Percentiles rank a stretch among this genome's conserved stretches.
Evolutionary conservation across 2,113 vertebrate species (phyloP).

Genomic region (Albula goreensis): DNA sequence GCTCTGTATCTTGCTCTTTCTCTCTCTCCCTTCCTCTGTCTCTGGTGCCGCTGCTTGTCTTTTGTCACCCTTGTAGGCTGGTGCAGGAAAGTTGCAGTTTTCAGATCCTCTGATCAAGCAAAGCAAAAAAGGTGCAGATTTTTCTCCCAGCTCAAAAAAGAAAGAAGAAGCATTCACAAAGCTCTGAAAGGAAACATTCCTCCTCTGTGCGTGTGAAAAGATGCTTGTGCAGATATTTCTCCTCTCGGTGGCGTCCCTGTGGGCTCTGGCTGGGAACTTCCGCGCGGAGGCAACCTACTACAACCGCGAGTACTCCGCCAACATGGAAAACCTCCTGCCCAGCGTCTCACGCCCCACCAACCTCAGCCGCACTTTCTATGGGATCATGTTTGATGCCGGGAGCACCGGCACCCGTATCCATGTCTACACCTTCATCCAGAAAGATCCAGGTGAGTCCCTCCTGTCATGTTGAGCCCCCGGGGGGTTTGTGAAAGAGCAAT

Average conservation of each 20-base stretch:
- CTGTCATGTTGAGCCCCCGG: background rate
- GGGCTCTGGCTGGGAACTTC: slow-evolving; percentile 66
- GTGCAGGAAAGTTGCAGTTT: slow-evolving; percentile 11
- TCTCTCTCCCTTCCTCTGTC: slow-evolving; percentile 35
- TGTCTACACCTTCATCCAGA: slow-evolving; percentile 94
- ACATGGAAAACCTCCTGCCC: slow-evolving; percentile 83
- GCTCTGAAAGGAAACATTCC: slow-evolving; percentile 18
- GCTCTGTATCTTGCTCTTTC: slow-evolving; percentile 44
- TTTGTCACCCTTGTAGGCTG: slow-evolving; percentile 18
- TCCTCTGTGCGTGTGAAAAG: slow-evolving; percentile 44
- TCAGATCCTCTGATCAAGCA: slow-evolving; percentile 25
- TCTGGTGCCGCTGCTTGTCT: background rate
- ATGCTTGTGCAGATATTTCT: slow-evolving; percentile 70
- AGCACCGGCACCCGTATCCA: slow-evolving; percentile 97
- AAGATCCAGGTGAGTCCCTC: slow-evolving; percentile 75
- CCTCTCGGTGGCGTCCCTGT: slow-evolving; percentile 65
- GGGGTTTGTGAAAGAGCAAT: background rate
- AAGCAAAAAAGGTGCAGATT: slow-evolving; percentile 30
- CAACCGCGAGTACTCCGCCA: slow-evolving; percentile 72
- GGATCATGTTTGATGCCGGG: slow-evolving; percentile 97
- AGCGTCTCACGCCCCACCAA: slow-evolving; percentile 65
- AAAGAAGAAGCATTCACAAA: slow-evolving; percentile 14
- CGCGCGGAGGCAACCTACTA: slow-evolving; percentile 72
- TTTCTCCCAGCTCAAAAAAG: slow-evolving; percentile 45
- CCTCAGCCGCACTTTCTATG: slow-evolving; percentile 77